Percentiles rank a stretch among this genome's conserved stretches.
Evolutionary conservation across 2,113 vertebrate genomes (phyloP).

Genomic region (Pyrgilauda ruficollis): DNA sequence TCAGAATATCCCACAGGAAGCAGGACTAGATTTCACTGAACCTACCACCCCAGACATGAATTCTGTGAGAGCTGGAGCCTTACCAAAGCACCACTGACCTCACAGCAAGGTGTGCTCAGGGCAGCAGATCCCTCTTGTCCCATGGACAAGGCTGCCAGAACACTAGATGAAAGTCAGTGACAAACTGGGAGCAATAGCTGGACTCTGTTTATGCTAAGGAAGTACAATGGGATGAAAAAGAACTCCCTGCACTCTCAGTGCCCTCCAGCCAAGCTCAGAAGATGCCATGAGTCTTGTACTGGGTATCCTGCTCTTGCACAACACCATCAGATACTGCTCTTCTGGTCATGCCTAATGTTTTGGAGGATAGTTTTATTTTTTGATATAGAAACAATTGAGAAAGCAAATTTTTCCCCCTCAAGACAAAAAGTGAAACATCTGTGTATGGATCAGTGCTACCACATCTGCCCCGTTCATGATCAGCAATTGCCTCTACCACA

Average conservation of each 20-base stretch:
- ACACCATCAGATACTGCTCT: not conserved
- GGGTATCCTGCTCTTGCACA: not conserved
- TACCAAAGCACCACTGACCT: not conserved
- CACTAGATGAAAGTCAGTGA: accelerated
- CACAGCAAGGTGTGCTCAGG: not conserved
- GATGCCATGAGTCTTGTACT: not conserved
- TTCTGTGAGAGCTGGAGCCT: not conserved
- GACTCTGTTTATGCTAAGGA: not conserved
- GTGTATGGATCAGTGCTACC: not conserved
- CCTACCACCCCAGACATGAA: accelerated
- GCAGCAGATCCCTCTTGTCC: not conserved
- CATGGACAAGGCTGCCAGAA: not conserved
- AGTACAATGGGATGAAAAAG: not conserved
- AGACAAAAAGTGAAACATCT: not conserved
- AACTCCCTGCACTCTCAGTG: not conserved
- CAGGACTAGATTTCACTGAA: not conserved
- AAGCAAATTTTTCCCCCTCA: not conserved
- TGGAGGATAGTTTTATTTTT: not conserved
- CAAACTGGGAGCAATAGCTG: not conserved
- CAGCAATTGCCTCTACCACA: not conserved
- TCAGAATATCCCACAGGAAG: not conserved
- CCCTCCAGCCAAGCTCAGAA: not conserved
- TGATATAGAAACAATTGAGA: not conserved
- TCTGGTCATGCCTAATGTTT: not conserved
- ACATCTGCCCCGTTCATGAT: not conserved